Conservation (phyloP, 2,888 invertebrate species). For the Thereva nobilitata region DNA sequence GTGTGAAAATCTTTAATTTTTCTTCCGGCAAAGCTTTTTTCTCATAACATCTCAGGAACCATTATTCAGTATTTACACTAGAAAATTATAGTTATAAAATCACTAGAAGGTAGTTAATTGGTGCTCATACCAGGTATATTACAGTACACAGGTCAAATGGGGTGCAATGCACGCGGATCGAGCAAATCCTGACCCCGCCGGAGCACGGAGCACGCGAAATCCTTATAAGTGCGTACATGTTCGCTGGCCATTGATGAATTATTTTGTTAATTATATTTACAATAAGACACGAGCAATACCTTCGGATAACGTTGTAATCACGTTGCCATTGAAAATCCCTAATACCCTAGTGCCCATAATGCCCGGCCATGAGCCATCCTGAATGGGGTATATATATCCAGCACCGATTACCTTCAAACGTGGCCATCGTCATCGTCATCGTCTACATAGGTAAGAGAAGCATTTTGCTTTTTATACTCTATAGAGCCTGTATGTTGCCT, state of each 20-base stretch:
- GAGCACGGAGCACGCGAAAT: conserved; percentile 1
- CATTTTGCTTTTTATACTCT: too few relatives aligned
- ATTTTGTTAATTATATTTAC: conserved; percentile 33
- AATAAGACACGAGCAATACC: conserved; percentile 22
- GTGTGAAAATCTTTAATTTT: neutral
- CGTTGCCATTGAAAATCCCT: conserved; percentile 7
- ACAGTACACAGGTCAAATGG: conserved; percentile 26
- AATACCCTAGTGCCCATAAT: neutral
- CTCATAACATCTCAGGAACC: too few relatives aligned
- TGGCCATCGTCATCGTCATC: conserved; percentile 18
- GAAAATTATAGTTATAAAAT: too few relatives aligned
- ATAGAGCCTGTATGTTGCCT: conserved; percentile 9
- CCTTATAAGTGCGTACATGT: conserved; percentile 13
- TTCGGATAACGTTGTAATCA: conserved; percentile 8
- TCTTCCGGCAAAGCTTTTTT: too few relatives aligned
- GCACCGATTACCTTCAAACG: conserved; percentile 14
- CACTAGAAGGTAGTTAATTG: too few relatives aligned
- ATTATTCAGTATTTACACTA: too few relatives aligned
- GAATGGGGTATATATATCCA: neutral
- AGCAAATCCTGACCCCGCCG: conserved; percentile 16
- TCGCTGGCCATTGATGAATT: conserved; percentile 26
- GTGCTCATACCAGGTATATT: neutral
- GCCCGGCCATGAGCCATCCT: too few relatives aligned
- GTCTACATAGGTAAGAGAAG: conserved; percentile 16
- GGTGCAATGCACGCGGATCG: conserved; percentile 10